These are phyloP conservation scores for Ceryle rudis DNA, from an alignment of 2,797 vertebrate species.

Conservation along the genomic window DNA sequence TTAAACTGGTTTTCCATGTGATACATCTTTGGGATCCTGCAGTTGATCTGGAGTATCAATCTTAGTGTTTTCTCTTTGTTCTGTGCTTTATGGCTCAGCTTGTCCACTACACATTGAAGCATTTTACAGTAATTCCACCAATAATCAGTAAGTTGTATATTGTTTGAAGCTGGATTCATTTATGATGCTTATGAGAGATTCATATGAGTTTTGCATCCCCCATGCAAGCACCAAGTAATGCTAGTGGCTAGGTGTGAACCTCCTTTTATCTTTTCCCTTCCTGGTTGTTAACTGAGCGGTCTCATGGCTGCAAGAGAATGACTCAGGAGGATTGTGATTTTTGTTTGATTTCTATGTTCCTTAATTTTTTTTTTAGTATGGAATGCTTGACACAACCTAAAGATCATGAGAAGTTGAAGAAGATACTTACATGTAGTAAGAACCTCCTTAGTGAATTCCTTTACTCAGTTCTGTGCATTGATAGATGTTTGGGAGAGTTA, in stretches of 20 bases:
- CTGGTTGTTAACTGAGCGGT: background rate
- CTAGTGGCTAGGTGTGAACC: background rate
- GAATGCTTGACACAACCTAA: background rate
- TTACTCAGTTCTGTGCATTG: background rate
- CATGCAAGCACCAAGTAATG: background rate
- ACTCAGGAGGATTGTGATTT: background rate
- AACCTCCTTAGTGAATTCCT: background rate
- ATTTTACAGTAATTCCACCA: background rate
- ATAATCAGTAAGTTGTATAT: background rate
- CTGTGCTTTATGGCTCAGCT: background rate
- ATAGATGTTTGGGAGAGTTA: background rate
- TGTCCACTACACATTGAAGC: background rate
- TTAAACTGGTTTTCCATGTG: background rate
- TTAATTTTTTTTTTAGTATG: background rate
- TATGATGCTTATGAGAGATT: background rate
- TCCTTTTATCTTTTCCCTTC: background rate
- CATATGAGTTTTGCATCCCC: background rate
- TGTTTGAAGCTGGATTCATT: background rate
- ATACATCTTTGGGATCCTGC: background rate
- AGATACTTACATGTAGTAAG: background rate
- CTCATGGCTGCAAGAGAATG: background rate
- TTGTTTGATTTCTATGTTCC: background rate
- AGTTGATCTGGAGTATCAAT: background rate
- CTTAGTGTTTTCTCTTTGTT: background rate
- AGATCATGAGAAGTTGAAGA: background rate